Evolutionary conservation across 2,888 invertebrate genomes (phyloP).

Genomic region (Drosophila algonquin): DNA sequence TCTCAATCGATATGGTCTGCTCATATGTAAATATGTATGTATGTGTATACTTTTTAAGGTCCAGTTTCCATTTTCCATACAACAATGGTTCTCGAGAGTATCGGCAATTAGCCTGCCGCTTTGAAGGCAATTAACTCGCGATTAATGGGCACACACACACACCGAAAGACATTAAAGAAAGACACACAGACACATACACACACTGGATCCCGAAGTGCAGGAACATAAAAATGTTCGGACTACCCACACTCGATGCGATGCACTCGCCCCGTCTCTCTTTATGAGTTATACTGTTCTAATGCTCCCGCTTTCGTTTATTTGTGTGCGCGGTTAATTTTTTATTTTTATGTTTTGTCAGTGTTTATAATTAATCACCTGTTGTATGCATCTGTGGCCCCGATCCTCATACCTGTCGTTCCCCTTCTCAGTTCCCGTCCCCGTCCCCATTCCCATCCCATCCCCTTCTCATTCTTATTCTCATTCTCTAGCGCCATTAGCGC

Average conservation of each 20-base stretch:
- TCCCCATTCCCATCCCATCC: conserved; percentile 1
- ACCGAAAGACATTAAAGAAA: conserved; percentile 7
- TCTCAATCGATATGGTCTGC: background rate
- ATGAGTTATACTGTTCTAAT: background rate
- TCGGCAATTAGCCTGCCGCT: conserved; percentile 74
- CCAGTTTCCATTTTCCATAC: conserved; percentile 18
- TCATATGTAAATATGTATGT: too few species aligned
- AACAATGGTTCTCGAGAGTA: conserved; percentile 42
- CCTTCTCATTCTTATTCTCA: conserved; percentile 3
- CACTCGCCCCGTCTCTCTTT: conserved; percentile 12
- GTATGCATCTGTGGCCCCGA: conserved; percentile 54
- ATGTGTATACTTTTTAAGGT: background rate
- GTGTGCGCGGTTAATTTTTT: conserved; percentile 71
- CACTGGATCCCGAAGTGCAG: conserved; percentile 33
- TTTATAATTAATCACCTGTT: conserved; percentile 81
- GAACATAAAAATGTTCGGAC: conserved; percentile 68
- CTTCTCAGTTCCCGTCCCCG: background rate
- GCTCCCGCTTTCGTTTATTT: conserved; percentile 45
- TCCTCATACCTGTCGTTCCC: background rate
- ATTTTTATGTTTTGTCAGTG: conserved; percentile 81
- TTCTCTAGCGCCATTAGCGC: conserved; percentile 75
- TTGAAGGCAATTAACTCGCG: conserved; percentile 78
- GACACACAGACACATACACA: background rate
- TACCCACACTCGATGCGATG: conserved; percentile 49
- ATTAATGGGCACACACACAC: conserved; percentile 65